phyloP scores from a whole-genome alignment of 2,113 vertebrate species.

The Salvelinus sp. region DNA sequence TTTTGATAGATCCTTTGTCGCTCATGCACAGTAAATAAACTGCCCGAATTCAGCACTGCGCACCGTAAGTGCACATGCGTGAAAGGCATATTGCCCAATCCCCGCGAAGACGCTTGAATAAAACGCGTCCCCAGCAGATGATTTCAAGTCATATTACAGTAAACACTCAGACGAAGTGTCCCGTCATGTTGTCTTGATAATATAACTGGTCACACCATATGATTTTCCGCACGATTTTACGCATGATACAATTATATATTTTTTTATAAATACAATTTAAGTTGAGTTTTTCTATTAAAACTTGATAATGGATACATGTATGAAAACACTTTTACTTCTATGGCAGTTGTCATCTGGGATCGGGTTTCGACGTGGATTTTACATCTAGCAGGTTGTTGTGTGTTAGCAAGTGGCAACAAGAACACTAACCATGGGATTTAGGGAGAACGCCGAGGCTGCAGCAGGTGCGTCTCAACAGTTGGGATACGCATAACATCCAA shows the following conservation, averaged over 20 bases:
- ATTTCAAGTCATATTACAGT: not conserved
- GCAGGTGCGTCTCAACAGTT: too few species aligned
- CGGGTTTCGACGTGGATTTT: too few species aligned
- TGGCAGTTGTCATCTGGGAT: not conserved
- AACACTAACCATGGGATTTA: not conserved
- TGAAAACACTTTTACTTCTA: not conserved
- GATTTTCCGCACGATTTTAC: not conserved
- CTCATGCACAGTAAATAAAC: too few species aligned
- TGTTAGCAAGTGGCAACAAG: too few species aligned
- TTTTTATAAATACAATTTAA: not conserved
- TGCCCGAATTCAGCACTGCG: slow-evolving; percentile 3
- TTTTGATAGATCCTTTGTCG: too few species aligned
- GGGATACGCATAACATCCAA: not conserved
- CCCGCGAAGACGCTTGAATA: slow-evolving; percentile 23
- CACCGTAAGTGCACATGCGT: not conserved
- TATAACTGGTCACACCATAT: too few species aligned
- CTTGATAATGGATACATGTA: not conserved
- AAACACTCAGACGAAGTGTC: not conserved
- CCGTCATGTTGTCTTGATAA: not conserved
- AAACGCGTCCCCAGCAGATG: slow-evolving; percentile 5
- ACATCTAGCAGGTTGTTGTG: too few species aligned
- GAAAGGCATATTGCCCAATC: slow-evolving; percentile 42
- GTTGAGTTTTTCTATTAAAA: not conserved
- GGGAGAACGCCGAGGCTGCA: not conserved
- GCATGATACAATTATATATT: too few species aligned